phyloP scores from a whole-genome alignment of 2,113 vertebrate genomes.

The Erythrolamprus reginae region DNA sequence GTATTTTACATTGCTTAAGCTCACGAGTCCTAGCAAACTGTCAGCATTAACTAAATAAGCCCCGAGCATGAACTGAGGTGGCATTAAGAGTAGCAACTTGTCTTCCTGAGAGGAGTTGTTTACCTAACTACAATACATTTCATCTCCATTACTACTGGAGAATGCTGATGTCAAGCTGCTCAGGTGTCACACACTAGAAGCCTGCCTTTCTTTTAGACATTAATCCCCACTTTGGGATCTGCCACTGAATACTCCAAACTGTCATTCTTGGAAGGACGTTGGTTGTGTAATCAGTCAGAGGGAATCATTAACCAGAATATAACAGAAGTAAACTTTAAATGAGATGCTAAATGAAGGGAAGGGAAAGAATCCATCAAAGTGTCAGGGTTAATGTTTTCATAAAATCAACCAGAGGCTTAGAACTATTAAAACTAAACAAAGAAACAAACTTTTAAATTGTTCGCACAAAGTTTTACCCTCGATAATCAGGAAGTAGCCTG shows the following conservation, averaged over 20 bases:
- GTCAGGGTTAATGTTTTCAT: slow-evolving; percentile 58
- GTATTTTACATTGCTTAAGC: neutral
- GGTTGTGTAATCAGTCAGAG: slow-evolving; percentile 36
- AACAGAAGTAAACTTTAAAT: slow-evolving; percentile 56
- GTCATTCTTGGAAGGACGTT: slow-evolving; percentile 45
- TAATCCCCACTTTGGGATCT: slow-evolving; percentile 10
- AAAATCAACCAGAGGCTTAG: slow-evolving; percentile 53
- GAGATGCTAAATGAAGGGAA: slow-evolving; percentile 51
- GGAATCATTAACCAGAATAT: slow-evolving; percentile 48
- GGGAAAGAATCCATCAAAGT: slow-evolving; percentile 50
- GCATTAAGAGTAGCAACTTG: neutral
- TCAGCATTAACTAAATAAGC: neutral
- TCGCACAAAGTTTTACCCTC: slow-evolving; percentile 37
- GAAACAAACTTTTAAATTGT: slow-evolving; percentile 42
- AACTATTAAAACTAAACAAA: slow-evolving; percentile 28
- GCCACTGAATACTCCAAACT: neutral
- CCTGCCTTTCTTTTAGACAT: neutral
- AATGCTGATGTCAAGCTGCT: neutral
- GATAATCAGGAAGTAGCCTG: slow-evolving; percentile 10
- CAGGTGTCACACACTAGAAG: neutral
- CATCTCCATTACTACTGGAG: rapidly evolving
- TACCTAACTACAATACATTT: neutral
- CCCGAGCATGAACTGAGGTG: neutral
- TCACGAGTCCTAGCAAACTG: neutral
- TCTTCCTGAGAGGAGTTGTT: neutral